Evolutionary conservation across 1,140 invertebrate genomes (phyloP).

Genomic region (Metopolophium dirhodum): DNA sequence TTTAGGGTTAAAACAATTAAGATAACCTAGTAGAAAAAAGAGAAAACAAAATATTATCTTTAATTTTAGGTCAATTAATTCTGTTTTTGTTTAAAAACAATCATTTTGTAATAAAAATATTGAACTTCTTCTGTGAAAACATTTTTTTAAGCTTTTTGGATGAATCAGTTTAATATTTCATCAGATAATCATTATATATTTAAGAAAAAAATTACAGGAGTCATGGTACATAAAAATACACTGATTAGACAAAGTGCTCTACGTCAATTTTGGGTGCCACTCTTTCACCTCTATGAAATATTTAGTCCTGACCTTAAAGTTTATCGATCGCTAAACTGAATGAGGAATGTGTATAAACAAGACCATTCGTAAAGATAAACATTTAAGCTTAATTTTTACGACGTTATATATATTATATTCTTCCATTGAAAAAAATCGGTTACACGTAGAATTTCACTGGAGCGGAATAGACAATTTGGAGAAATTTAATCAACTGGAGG

Average conservation of each 20-base stretch:
- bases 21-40: not conserved
- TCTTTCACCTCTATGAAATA: not conserved
- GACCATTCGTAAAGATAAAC: conserved; percentile 18
- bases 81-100: not conserved
- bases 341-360: not conserved
- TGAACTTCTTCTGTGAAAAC: not conserved
- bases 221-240: not conserved
- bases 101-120: not conserved
- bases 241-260: not conserved
- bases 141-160: not conserved
- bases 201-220: not conserved
- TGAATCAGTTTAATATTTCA: not conserved
- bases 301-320: not conserved
- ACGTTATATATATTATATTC: conserved; percentile 34
- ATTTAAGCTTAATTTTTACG: conserved; percentile 35
- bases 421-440: not conserved
- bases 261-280: not conserved
- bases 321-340: not conserved
- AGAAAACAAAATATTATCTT: conserved; percentile 12
- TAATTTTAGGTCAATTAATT: not conserved
- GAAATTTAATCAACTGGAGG: conserved; percentile 49
- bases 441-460: not conserved
- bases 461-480: conserved; percentile 40
- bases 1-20: not conserved
- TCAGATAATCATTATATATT: not conserved